Conservation (phyloP, 1,140 invertebrate species). For the Lutraria rhynchaena region DNA sequence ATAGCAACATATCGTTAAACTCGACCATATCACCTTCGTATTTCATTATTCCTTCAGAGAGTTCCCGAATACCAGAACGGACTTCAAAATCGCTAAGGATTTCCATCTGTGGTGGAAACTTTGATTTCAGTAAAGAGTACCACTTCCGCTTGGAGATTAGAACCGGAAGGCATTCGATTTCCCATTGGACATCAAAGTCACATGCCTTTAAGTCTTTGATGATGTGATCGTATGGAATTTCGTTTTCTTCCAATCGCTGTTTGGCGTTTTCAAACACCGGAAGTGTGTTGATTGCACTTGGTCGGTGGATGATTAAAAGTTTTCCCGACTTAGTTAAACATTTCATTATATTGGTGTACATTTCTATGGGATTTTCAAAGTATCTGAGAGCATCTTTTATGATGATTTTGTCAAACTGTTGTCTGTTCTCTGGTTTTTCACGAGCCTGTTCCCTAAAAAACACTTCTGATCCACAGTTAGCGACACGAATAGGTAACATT, state of each 20-base stretch:
- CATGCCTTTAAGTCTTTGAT: conserved; percentile 75
- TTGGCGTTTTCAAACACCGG: conserved; percentile 74
- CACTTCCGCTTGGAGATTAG: conserved; percentile 78
- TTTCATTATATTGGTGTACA: conserved; percentile 72
- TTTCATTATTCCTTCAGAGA: conserved; percentile 79
- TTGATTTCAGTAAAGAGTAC: conserved; percentile 78
- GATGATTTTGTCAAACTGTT: conserved; percentile 76
- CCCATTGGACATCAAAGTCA: conserved; percentile 78
- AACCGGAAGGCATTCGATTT: conserved; percentile 78
- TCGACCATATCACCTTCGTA: conserved; percentile 78
- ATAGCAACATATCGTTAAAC: conserved; percentile 76
- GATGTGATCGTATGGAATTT: conserved; percentile 75
- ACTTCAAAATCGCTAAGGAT: conserved; percentile 76
- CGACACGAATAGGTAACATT: conserved; percentile 73
- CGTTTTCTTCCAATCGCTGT: conserved; percentile 73
- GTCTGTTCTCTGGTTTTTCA: conserved; percentile 61
- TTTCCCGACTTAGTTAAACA: conserved; percentile 68
- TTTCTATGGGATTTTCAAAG: conserved; percentile 72
- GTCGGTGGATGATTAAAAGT: conserved; percentile 76
- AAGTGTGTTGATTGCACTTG: conserved; percentile 73
- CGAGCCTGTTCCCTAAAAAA: conserved; percentile 70
- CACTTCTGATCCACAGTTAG: conserved; percentile 78
- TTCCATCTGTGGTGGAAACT: conserved; percentile 78
- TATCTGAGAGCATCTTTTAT: conserved; percentile 75
- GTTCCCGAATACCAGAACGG: conserved; percentile 74